Percentiles rank a stretch among this genome's conserved stretches.
phyloP scores from a whole-genome alignment of 2,113 vertebrate species.

The Rhea pennata region DNA sequence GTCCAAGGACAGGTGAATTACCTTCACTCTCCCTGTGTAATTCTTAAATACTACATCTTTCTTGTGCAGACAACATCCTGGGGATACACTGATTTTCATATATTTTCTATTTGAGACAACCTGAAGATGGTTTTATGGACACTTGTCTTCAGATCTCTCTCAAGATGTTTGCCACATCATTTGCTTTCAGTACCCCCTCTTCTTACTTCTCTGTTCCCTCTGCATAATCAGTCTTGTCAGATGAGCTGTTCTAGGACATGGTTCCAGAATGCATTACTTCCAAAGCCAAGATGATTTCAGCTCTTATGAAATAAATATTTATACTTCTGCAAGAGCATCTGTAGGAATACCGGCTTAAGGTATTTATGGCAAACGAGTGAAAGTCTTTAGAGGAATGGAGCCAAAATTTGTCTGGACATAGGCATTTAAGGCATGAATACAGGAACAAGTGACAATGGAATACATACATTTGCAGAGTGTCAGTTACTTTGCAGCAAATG shows the following conservation, averaged over 20 bases:
- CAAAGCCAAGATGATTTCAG: background rate
- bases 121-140: background rate
- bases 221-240: rapidly evolving
- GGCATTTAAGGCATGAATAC: background rate
- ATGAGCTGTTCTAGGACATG: background rate
- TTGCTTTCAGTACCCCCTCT: background rate
- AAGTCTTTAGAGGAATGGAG: background rate
- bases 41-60: background rate
- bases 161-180: background rate
- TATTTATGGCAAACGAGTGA: background rate
- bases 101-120: background rate
- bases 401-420: background rate
- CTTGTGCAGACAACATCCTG: background rate
- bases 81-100: background rate
- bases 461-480: background rate
- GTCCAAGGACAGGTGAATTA: background rate
- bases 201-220: background rate
- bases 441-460: background rate
- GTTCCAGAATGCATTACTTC: background rate
- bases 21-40: background rate
- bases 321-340: background rate
- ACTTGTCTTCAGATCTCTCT: background rate
- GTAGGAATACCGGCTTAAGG: background rate
- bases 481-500: background rate
- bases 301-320: background rate